Conservation (phyloP, 2,113 vertebrate genomes). For the Sinocyclocheilus grahami region DNA sequence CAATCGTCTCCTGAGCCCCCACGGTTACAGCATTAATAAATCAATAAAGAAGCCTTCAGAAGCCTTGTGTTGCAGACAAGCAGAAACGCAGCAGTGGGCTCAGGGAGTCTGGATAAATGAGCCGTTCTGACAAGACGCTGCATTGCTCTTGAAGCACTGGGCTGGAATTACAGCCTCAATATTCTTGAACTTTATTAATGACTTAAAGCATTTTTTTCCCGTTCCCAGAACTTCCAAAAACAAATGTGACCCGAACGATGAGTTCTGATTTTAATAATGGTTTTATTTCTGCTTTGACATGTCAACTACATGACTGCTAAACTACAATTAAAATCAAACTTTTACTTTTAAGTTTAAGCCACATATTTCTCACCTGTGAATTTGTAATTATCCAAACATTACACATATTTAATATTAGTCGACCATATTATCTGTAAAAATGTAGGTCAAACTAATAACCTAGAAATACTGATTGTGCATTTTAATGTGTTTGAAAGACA, state of each 20-base stretch:
- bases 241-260: background rate
- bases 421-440: background rate
- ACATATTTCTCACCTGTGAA: background rate
- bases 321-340: too few relatives aligned
- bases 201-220: background rate
- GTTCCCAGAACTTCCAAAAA: background rate
- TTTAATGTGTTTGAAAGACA: too few relatives aligned
- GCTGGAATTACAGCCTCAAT: background rate
- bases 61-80: conserved; percentile 1
- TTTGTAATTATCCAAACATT: background rate
- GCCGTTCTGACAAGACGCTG: background rate
- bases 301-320: too few relatives aligned
- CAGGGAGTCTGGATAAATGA: conserved; percentile 10
- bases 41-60: conserved; percentile 10
- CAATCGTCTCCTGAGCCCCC: conserved; percentile 15
- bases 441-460: too few relatives aligned
- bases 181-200: background rate
- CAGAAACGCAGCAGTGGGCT: background rate
- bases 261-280: too few relatives aligned
- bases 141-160: background rate
- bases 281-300: too few relatives aligned
- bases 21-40: conserved; percentile 46
- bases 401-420: background rate
- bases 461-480: too few relatives aligned
- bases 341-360: too few relatives aligned